phyloP scores from a whole-genome alignment of 2,888 invertebrate genomes.

The Hyppa rectilinea region DNA sequence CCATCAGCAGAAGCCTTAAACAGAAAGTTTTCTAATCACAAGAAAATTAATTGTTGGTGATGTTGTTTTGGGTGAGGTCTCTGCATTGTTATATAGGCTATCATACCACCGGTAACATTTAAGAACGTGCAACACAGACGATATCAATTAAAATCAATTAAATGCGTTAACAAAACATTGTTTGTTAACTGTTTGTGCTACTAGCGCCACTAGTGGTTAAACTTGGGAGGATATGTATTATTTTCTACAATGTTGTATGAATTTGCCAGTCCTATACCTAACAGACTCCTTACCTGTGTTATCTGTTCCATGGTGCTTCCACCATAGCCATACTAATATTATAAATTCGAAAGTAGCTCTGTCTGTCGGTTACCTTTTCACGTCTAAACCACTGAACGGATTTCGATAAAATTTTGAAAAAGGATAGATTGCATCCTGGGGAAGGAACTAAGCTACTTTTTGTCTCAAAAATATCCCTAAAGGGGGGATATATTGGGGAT shows the following conservation, averaged over 20 bases:
- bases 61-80: background rate
- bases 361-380: too few species aligned
- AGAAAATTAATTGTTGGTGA: background rate
- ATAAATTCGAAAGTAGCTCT: too few species aligned
- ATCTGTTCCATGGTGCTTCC: background rate
- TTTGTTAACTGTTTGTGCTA: background rate
- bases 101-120: background rate
- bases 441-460: too few species aligned
- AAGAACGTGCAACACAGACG: background rate
- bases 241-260: background rate
- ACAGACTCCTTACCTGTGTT: background rate
- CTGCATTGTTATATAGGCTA: background rate
- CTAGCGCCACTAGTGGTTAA: background rate
- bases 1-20: background rate
- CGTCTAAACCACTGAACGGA: too few species aligned
- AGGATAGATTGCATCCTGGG: too few species aligned
- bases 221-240: background rate
- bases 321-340: too few species aligned
- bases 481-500: too few species aligned
- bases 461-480: too few species aligned
- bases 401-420: too few species aligned
- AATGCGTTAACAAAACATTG: background rate
- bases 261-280: background rate
- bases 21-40: background rate
- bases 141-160: background rate